Base-by-base conservation (phyloP, 2,113 vertebrate genomes). In the Raja brachyura region DNA sequence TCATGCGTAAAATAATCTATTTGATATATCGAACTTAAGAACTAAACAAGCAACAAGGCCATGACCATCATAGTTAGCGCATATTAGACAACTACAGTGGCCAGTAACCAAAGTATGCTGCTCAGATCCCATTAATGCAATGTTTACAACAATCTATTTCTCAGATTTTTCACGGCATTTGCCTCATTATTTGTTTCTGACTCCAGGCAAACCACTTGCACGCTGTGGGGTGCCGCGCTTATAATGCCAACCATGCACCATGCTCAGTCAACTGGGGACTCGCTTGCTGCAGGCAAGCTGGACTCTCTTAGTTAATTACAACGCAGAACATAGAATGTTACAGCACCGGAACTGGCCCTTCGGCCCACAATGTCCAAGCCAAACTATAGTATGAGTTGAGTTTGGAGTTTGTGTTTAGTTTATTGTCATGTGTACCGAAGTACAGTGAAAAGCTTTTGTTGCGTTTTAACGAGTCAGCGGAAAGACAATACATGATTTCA, bases 161-260 rank as follows among this genome's bases (percentile, higher is more conserved):
- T 77, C 75, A 77, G 75, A 77, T 77, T 33, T 76, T 77, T 77
- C 75, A 77, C n/a, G 31, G 75, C n/a, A 77, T 33, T 77, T 77
- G 75, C 33, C 75, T 33, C 75, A 33, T 77, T 11, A 31, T 77
- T 77, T 31, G 75, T 77, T 77, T 77, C 75, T 77, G 75, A 77
- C 75, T 77, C 75, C 75, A 77, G 75, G n/a, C 75, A 77, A 77
- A 11, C 75, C 5, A 14, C n/a, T 33, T 77, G 75, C 31, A 77
- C 33, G 75, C 75, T 77, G n/a, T 77, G 75, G 75, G 75, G 33
- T 16, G 70, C n/a, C n/a, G 31, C 14, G 75, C 31, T 77, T 77
- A 31, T 33, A 33, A 77, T 33, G 75, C 14, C 28, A 75, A 75
- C 28, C 25, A 6, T 75, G 74, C 74, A 33, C 33, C 75, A 77